phyloP scores from a whole-genome alignment of 2,113 vertebrate genomes.

The Struthidea cinerea region DNA sequence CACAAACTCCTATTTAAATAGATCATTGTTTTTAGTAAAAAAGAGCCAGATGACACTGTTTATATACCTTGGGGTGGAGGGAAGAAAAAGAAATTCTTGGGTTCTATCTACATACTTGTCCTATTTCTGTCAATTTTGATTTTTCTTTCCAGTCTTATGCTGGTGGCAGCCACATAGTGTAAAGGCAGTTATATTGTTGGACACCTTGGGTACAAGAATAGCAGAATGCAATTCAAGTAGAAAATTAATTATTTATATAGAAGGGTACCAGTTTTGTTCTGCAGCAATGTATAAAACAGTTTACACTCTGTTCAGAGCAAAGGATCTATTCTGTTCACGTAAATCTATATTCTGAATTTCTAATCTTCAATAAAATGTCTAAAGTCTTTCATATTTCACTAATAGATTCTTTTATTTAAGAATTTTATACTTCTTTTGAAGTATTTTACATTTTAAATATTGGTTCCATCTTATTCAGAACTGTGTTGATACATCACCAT shows the following conservation, averaged over 20 bases:
- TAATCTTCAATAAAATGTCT: neutral
- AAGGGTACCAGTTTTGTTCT: neutral
- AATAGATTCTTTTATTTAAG: neutral
- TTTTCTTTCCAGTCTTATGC: constrained; percentile 51
- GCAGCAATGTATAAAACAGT: neutral
- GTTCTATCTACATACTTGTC: constrained; percentile 46
- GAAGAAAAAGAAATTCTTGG: constrained; percentile 26
- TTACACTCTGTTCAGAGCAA: neutral
- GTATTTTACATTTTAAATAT: neutral
- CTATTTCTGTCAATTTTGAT: constrained; percentile 72
- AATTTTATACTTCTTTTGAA: neutral
- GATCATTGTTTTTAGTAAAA: neutral
- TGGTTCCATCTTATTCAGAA: neutral
- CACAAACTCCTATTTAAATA: neutral
- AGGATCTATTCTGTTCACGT: neutral
- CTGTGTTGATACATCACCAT: neutral
- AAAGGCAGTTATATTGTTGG: constrained; percentile 40
- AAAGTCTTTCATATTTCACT: neutral
- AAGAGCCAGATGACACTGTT: neutral
- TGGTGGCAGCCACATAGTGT: constrained; percentile 44
- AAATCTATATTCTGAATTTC: constrained; percentile 4
- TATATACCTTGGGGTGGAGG: neutral
- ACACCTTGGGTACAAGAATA: constrained; percentile 39
- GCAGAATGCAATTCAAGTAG: constrained; percentile 18
- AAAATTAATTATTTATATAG: constrained; percentile 28